Percentiles rank a stretch among this genome's conserved stretches.
These are phyloP conservation scores for Andrena chrysosceles DNA, from an alignment of 2,888 invertebrate genomes.

Conservation along the genomic window DNA sequence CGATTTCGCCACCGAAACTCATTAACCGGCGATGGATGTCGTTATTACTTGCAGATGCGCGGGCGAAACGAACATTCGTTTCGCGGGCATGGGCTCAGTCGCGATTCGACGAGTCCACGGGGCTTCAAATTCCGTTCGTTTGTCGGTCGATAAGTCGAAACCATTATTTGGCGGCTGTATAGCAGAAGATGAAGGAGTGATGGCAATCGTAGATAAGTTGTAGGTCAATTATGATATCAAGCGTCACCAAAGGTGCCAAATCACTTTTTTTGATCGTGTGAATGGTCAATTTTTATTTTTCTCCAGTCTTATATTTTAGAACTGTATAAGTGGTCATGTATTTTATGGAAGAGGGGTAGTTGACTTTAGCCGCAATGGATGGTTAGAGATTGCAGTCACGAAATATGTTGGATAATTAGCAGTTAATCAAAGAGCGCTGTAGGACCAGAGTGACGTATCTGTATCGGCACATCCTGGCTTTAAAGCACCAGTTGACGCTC, in stretches of 20 bases:
- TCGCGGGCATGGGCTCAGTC: neutral
- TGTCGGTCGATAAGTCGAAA: too few relatives aligned
- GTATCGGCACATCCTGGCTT: neutral
- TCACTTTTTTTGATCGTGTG: too few relatives aligned
- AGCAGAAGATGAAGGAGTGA: too few relatives aligned
- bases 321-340: too few relatives aligned
- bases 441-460: neutral
- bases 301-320: too few relatives aligned
- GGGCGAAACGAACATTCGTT: conserved; percentile 27
- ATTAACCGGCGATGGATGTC: conserved; percentile 54
- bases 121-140: too few relatives aligned
- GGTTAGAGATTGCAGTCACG: neutral
- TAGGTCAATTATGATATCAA: too few relatives aligned
- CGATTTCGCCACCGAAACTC: conserved; percentile 44
- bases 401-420: neutral
- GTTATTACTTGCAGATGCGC: conserved; percentile 43
- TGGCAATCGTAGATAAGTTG: too few relatives aligned
- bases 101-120: neutral
- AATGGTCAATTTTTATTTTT: too few relatives aligned
- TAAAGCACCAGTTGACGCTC: conserved; percentile 2
- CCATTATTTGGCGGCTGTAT: too few relatives aligned
- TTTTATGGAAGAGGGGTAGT: neutral
- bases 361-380: neutral
- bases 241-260: too few relatives aligned
- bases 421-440: neutral